Percentiles rank a stretch among this genome's conserved stretches.
phyloP scores from a whole-genome alignment of 2,113 vertebrate species.

The Motacilla alba region DNA sequence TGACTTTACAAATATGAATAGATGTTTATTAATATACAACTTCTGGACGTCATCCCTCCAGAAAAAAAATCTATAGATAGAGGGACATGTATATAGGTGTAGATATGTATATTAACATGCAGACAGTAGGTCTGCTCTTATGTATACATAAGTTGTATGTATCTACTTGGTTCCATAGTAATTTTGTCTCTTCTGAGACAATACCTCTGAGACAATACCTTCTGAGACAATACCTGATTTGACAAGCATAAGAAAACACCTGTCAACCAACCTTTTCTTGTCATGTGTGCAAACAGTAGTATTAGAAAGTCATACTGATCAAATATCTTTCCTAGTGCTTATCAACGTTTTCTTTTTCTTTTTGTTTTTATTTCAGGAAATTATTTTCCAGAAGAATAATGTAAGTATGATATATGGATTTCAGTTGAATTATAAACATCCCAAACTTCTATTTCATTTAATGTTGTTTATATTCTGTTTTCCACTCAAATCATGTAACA shows the following conservation, averaged over 20 bases:
- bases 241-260: neutral
- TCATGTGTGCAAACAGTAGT: neutral
- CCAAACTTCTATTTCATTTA: neutral
- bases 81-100: neutral
- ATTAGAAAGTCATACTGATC: neutral
- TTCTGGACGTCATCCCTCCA: neutral
- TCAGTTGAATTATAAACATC: neutral
- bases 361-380: slow-evolving; percentile 80
- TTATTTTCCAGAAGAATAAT: slow-evolving; percentile 98
- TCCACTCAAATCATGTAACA: neutral
- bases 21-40: neutral
- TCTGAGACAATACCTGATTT: neutral
- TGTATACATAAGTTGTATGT: neutral
- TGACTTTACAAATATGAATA: neutral
- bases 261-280: neutral
- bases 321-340: neutral
- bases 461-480: slow-evolving; percentile 2
- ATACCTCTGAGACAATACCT: neutral
- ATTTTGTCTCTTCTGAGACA: neutral
- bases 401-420: slow-evolving; percentile 79
- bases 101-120: neutral
- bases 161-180: neutral
- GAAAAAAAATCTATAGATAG: neutral
- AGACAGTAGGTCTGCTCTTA: neutral
- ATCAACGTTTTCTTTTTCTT: neutral